A percentile compares a stretch with the other conserved stretches of the same genome.
Evolutionary conservation across 1,140 invertebrate genomes (phyloP).

Genomic region (Drosophila funebris): DNA sequence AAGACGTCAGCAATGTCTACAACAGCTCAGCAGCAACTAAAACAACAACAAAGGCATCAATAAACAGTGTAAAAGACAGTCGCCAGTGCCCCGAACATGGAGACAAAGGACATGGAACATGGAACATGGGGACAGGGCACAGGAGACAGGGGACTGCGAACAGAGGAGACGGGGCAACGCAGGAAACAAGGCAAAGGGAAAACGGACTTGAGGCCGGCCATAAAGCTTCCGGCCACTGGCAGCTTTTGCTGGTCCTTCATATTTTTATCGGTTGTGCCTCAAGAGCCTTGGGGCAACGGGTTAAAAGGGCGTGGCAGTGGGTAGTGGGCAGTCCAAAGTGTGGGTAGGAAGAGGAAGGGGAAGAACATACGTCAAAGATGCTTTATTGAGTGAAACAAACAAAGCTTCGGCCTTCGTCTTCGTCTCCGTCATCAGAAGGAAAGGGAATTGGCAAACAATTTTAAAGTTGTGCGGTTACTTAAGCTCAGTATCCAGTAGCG

Average conservation of each 20-base stretch:
- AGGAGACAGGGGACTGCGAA: background rate
- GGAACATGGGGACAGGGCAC: background rate
- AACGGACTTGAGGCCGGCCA: conserved; percentile 24
- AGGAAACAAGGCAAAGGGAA: background rate
- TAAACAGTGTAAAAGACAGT: conserved; percentile 79
- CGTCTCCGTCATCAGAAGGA: background rate
- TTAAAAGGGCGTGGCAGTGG: conserved; percentile 9
- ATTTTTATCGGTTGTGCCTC: conserved; percentile 52
- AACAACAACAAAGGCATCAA: conserved; percentile 67
- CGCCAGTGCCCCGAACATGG: conserved; percentile 21
- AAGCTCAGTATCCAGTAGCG: conserved; percentile 28
- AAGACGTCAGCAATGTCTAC: conserved; percentile 76
- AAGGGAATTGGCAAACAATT: conserved; percentile 58
- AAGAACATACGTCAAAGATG: conserved; percentile 70
- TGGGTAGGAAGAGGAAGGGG: background rate
- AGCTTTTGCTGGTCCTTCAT: conserved; percentile 49
- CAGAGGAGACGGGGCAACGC: background rate
- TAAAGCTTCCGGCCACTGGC: conserved; percentile 36
- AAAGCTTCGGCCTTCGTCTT: conserved; percentile 28
- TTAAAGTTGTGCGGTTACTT: conserved; percentile 78
- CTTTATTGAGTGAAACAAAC: conserved; percentile 78
- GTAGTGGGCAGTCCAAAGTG: background rate
- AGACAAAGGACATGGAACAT: conserved; percentile 6
- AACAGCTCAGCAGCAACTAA: conserved; percentile 45
- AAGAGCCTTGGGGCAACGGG: conserved; percentile 7